Percentiles rank a stretch among this genome's conserved stretches.
Evolutionary conservation across 2,888 invertebrate genomes (phyloP).

Genomic region (Apantesis nais): DNA sequence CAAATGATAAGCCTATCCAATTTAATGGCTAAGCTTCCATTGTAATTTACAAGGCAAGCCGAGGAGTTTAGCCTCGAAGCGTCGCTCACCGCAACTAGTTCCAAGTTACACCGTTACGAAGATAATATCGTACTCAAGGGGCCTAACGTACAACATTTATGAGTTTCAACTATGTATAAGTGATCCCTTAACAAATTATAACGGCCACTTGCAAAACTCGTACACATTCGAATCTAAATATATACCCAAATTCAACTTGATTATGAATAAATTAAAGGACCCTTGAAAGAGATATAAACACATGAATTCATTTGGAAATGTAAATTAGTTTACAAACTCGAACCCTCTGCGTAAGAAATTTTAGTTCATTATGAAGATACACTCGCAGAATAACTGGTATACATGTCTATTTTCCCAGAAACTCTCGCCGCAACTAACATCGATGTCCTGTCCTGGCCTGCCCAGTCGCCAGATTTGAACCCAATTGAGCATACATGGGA

Average conservation of each 20-base stretch:
- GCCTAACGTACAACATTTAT: constrained; percentile 30
- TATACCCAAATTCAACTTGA: not conserved
- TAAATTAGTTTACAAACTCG: not conserved
- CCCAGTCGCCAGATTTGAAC: too few species aligned
- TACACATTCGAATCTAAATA: not conserved
- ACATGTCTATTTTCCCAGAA: not conserved
- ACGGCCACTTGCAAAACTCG: constrained; percentile 5
- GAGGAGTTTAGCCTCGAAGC: not conserved
- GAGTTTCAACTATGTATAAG: constrained; percentile 21
- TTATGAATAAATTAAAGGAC: constrained; percentile 9
- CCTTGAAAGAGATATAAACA: constrained; percentile 5
- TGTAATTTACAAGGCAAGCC: not conserved
- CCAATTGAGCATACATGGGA: too few species aligned
- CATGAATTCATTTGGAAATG: constrained; percentile 3
- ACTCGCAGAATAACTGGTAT: not conserved
- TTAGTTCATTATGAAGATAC: not conserved
- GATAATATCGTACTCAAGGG: constrained; percentile 35
- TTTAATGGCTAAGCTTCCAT: not conserved
- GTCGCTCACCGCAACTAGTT: constrained; percentile 33
- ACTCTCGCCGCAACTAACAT: too few species aligned
- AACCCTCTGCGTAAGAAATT: not conserved
- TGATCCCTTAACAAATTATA: constrained; percentile 21
- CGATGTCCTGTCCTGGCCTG: too few species aligned
- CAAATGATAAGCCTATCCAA: not conserved
- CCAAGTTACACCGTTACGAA: constrained; percentile 37